These are phyloP conservation scores for Anagyrus pseudococci DNA, from an alignment of 2,888 invertebrate genomes.

Conservation along the genomic window DNA sequence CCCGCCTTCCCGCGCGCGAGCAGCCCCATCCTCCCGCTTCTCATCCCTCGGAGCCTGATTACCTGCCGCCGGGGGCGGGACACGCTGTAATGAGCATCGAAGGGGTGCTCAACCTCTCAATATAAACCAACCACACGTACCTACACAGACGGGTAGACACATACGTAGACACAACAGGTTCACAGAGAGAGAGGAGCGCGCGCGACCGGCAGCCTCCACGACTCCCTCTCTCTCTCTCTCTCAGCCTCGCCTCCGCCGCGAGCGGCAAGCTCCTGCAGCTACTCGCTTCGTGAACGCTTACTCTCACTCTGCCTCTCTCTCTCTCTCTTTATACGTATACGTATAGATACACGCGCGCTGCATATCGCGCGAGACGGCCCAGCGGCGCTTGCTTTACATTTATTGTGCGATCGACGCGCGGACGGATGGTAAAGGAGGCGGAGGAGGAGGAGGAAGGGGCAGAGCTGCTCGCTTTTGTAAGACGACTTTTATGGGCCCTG, in stretches of 20 bases:
- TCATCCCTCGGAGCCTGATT: conserved; percentile 54
- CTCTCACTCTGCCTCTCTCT: too few species aligned
- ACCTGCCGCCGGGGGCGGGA: conserved; percentile 60
- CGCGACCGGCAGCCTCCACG: too few species aligned
- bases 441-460: not conserved
- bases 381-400: conserved; percentile 23
- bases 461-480: conserved; percentile 9
- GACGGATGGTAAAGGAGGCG: too few species aligned
- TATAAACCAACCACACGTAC: not conserved
- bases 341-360: not conserved
- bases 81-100: conserved; percentile 59
- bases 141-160: not conserved
- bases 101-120: conserved; percentile 58
- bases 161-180: not conserved
- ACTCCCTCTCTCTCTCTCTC: too few species aligned
- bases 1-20: conserved; percentile 48
- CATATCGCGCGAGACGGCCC: not conserved
- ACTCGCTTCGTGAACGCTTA: too few species aligned
- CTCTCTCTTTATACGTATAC: too few species aligned
- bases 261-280: too few species aligned
- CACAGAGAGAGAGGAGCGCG: too few species aligned
- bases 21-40: conserved; percentile 10
- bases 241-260: too few species aligned
- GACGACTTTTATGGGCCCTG: conserved; percentile 28
- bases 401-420: conserved; percentile 28